Conservation (phyloP, 2,888 invertebrate genomes). For the Physocephala rufipes region DNA sequence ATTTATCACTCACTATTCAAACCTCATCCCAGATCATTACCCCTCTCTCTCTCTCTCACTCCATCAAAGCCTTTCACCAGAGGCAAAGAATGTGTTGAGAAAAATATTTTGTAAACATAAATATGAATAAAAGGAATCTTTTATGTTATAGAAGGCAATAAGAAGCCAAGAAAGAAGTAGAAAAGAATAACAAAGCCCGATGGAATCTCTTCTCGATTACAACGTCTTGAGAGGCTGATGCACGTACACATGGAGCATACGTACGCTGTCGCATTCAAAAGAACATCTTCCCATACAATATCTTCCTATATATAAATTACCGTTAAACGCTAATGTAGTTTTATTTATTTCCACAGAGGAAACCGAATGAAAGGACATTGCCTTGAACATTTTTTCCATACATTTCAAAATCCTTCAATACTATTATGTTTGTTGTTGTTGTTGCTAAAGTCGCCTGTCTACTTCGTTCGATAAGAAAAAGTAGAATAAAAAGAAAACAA, state of each 20-base stretch:
- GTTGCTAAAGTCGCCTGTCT: background rate
- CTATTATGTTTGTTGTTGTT: no score
- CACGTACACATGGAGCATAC: background rate
- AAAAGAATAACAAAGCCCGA: background rate
- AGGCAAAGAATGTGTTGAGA: no score
- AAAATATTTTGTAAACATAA: no score
- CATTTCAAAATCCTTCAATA: background rate
- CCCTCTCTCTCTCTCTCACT: no score
- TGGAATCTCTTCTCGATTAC: background rate
- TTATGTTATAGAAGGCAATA: constrained; percentile 8
- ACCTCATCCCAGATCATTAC: no score
- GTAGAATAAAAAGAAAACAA: constrained; percentile 2
- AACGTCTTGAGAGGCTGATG: no score
- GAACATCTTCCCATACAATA: background rate
- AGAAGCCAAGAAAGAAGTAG: background rate
- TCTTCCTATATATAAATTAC: background rate
- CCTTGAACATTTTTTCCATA: constrained; percentile 31
- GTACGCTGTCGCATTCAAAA: background rate
- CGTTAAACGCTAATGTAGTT: constrained; percentile 5
- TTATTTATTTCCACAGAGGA: background rate
- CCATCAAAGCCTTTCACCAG: no score
- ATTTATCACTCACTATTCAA: no score
- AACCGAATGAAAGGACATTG: constrained; percentile 36
- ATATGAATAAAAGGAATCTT: background rate
- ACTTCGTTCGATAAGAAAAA: background rate